phyloP scores from a whole-genome alignment of 2,113 vertebrate species.

The Psittacula cyanocephala region DNA sequence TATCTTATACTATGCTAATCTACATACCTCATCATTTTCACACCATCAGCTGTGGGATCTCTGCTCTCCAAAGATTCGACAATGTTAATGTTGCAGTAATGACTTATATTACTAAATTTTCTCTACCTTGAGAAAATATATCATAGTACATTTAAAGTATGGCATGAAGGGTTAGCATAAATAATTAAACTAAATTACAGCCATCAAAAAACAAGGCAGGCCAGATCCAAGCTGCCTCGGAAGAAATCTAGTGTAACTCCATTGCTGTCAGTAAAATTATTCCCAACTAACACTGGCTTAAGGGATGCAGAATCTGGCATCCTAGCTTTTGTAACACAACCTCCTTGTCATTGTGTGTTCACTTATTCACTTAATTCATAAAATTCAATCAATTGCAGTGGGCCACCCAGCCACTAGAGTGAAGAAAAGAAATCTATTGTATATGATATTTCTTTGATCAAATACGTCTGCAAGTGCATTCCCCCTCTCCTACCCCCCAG shows the following conservation, averaged over 20 bases:
- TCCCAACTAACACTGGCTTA: constrained; percentile 14
- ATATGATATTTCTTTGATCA: constrained; percentile 65
- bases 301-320: constrained; percentile 20
- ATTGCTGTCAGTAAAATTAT: constrained; percentile 2
- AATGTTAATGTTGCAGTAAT: constrained; percentile 19
- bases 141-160: constrained; percentile 19
- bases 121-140: constrained; percentile 51
- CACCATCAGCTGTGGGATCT: not conserved
- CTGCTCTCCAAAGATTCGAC: constrained; percentile 25
- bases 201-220: constrained; percentile 22
- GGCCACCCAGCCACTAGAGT: constrained; percentile 35
- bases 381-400: constrained; percentile 53
- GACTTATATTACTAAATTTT: constrained; percentile 44
- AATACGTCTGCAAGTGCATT: not conserved
- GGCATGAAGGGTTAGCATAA: constrained; percentile 36
- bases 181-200: constrained; percentile 58
- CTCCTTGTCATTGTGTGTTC: constrained; percentile 54
- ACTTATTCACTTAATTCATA: constrained; percentile 55
- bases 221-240: not conserved
- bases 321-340: constrained; percentile 38
- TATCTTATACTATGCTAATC: not conserved
- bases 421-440: constrained; percentile 50
- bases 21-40: constrained; percentile 20
- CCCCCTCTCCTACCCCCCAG: not conserved
- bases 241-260: constrained; percentile 24